Conservation (phyloP, 2,888 invertebrate species). For the Agrilus cyanescens region DNA sequence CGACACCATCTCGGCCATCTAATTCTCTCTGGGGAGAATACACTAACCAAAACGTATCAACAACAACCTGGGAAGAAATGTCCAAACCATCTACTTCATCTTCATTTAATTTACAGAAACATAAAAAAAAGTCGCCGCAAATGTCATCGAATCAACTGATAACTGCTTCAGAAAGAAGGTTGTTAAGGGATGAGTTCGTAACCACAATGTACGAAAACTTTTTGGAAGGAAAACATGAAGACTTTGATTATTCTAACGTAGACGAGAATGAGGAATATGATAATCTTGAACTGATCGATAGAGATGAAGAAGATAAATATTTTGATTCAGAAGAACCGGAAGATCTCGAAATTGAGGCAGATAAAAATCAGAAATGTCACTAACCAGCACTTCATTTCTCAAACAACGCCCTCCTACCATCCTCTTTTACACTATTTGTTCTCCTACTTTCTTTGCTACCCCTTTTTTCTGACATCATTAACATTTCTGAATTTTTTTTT, state of each 20-base stretch:
- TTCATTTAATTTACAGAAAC: slow-evolving; percentile 5
- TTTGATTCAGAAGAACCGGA: slow-evolving; percentile 75
- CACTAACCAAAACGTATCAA: slow-evolving; percentile 21
- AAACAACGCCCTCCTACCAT: too few relatives aligned
- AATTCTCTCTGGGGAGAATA: slow-evolving; percentile 27
- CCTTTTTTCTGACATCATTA: too few relatives aligned
- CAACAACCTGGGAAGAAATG: slow-evolving; percentile 16
- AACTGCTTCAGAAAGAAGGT: slow-evolving; percentile 46
- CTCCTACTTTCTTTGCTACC: too few relatives aligned
- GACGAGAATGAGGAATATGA: slow-evolving; percentile 77
- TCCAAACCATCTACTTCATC: background rate
- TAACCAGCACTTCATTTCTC: too few relatives aligned
- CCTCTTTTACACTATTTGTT: too few relatives aligned
- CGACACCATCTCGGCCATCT: slow-evolving; percentile 13
- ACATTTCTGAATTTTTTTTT: too few relatives aligned
- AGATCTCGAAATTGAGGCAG: slow-evolving; percentile 24
- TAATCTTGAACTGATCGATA: slow-evolving; percentile 54
- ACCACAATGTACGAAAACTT: slow-evolving; percentile 79
- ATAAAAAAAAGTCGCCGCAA: slow-evolving; percentile 13
- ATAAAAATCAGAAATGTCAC: slow-evolving; percentile 23
- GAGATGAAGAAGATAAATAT: slow-evolving; percentile 83
- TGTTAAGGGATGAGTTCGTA: slow-evolving; percentile 69
- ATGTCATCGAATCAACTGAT: slow-evolving; percentile 20
- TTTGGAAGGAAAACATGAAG: slow-evolving; percentile 65
- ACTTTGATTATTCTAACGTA: slow-evolving; percentile 72